Percentiles rank a stretch among this genome's conserved stretches.
phyloP scores from a whole-genome alignment of 2,113 vertebrate genomes.

The Nannospalax galili region DNA sequence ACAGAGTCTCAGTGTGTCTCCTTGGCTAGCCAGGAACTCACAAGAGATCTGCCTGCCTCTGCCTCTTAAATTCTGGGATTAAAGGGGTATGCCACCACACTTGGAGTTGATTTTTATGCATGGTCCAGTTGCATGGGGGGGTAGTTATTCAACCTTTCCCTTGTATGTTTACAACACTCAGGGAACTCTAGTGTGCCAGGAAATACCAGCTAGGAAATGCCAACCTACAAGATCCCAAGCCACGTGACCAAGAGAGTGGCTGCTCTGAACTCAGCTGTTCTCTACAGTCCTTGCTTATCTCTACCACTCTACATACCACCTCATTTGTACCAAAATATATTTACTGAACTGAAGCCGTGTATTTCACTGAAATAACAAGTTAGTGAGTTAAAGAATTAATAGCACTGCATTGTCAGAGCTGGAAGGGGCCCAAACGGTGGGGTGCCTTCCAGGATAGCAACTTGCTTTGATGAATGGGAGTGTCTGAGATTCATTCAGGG shows the following conservation, averaged over 20 bases:
- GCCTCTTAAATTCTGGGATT: no score
- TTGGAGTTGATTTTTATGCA: not conserved
- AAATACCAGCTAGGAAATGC: not conserved
- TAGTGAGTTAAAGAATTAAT: constrained; percentile 32
- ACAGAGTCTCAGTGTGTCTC: no score
- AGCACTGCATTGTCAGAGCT: not conserved
- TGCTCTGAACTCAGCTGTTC: not conserved
- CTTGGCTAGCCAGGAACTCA: no score
- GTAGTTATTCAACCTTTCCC: not conserved
- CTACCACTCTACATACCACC: not conserved
- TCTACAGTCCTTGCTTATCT: not conserved
- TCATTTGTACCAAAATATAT: constrained; percentile 19
- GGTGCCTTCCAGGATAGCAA: not conserved
- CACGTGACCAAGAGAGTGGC: not conserved
- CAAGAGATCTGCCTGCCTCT: no score
- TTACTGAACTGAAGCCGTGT: not conserved
- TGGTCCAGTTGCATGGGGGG: not conserved
- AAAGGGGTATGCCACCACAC: no score
- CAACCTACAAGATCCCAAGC: not conserved
- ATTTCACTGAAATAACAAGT: constrained; percentile 47
- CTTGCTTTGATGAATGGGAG: not conserved
- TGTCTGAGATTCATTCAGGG: not conserved
- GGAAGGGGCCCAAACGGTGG: constrained; percentile 17
- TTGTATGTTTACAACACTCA: not conserved
- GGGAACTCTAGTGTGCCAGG: not conserved